Evolutionary conservation across 2,888 invertebrate genomes (phyloP), one percentile per base, ranked within the genome.

Genomic region (Trachelus tabidus): DNA sequence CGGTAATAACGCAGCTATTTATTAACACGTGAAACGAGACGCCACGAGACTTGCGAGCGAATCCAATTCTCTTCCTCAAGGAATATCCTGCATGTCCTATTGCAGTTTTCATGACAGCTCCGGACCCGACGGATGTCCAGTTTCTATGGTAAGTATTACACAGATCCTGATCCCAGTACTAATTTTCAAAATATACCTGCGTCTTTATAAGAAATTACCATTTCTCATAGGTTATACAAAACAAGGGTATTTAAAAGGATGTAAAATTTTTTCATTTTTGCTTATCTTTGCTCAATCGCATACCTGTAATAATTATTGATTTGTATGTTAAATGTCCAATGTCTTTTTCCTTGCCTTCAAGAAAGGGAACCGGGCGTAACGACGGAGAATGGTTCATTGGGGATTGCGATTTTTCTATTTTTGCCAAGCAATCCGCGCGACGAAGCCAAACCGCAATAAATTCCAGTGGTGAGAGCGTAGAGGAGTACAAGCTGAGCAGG

Each of bases 1-100:
- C 83, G 87, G 90, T 89, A 90, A 90, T 90, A 90, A 90, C 88
- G 84, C 81, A 88, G 89, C 90, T 90, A 90, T 90, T 90, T 90
- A 90, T 90, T 90, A 90, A 90, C 90, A 90, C 90, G 86, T 88
- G 89, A 89, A 90, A 90, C 86, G 82, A 86, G 85, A 87, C 84
- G 80, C 81, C 80, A 81, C 81, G 81, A 79, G 78, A 33, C 77
- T 23, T 33, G 33, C 71, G 11, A 69, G 31, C 69, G 30, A 40
- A 40, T 40, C 40, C 23, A 56, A 56, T 56, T 56, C 56, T 23
- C 56, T 23, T 56, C 56, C 56, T 2, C 56, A 56, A 23, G 56
- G 9, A 23, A 23, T 56, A 56, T 6, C 23, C 56, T 56, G 56
- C 9, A 56, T 23, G 23, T 23, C 23, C 56, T 56, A 6, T 23